Evolutionary conservation across 2,797 vertebrate genomes (phyloP).

Genomic region (Hippopotamyrus pictus): DNA sequence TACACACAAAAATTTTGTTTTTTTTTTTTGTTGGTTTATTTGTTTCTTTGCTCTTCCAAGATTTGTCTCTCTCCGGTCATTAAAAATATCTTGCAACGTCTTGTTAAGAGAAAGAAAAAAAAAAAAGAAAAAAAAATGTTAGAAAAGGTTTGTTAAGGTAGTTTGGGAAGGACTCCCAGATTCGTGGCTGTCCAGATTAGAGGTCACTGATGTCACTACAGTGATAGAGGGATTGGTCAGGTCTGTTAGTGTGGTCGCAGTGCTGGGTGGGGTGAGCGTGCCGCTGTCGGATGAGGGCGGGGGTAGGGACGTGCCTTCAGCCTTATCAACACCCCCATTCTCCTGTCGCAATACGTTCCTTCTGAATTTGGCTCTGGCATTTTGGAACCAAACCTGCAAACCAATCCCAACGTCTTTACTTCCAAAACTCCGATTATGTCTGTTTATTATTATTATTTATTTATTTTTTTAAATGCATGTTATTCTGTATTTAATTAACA

Average conservation of each 20-base stretch:
- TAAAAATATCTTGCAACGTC: slow-evolving; percentile 43
- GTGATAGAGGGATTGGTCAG: slow-evolving; percentile 99
- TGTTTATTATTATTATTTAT: slow-evolving; percentile 33
- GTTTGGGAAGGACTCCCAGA: slow-evolving; percentile 97
- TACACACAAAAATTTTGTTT: slow-evolving; percentile 69
- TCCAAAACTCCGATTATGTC: slow-evolving; percentile 38
- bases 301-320: slow-evolving; percentile 94
- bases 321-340: slow-evolving; percentile 99
- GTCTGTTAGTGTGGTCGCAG: slow-evolving; percentile 98
- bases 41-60: slow-evolving; percentile 68
- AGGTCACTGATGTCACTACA: slow-evolving; percentile 96
- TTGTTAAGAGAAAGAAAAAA: slow-evolving; percentile 39
- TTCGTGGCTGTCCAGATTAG: slow-evolving; percentile 99
- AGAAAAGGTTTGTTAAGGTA: slow-evolving; percentile 99
- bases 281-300: slow-evolving; percentile 96
- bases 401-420: slow-evolving; percentile 99
- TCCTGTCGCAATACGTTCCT: slow-evolving; percentile 99
- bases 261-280: slow-evolving; percentile 92
- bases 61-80: slow-evolving; percentile 71
- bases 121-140: slow-evolving; percentile 62
- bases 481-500: slow-evolving; percentile 47
- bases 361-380: slow-evolving; percentile 99
- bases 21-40: slow-evolving; percentile 45
- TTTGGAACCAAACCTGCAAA: slow-evolving; percentile 99
- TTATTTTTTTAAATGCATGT: slow-evolving; percentile 45